phyloP scores from a whole-genome alignment of 2,888 invertebrate species.

The Acleris emargana region DNA sequence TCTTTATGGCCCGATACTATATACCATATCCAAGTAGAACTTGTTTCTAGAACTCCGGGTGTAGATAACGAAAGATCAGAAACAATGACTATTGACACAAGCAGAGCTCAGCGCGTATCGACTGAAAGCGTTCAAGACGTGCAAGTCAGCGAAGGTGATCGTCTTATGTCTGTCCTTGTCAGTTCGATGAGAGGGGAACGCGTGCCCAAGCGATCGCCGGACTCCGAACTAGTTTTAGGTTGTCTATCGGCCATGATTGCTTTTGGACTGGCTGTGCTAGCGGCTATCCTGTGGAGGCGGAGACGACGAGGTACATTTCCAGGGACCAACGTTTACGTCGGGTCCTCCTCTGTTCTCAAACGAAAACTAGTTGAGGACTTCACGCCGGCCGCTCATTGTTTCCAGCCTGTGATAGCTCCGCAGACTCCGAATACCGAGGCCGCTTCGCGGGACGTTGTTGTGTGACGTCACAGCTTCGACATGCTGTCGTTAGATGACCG shows the following conservation, averaged over 20 bases:
- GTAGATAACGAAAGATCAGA: constrained; percentile 86
- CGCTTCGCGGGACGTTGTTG: constrained; percentile 82
- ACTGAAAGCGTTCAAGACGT: constrained; percentile 86
- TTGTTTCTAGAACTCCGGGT: constrained; percentile 85
- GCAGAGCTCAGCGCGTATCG: constrained; percentile 85
- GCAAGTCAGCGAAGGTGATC: constrained; percentile 82
- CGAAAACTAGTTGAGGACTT: constrained; percentile 86
- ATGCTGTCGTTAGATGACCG: constrained; percentile 83
- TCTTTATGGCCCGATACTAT: constrained; percentile 92
- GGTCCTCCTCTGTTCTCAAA: constrained; percentile 84
- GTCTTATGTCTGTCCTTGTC: constrained; percentile 85
- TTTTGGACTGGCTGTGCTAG: constrained; percentile 77
- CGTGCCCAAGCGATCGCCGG: constrained; percentile 77
- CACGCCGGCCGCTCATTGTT: constrained; percentile 75
- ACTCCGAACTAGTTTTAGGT: constrained; percentile 84
- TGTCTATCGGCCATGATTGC: constrained; percentile 83
- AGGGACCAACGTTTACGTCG: constrained; percentile 85
- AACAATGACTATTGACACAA: constrained; percentile 86
- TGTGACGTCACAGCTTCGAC: constrained; percentile 86
- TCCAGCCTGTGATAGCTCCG: constrained; percentile 85
- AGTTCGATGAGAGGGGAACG: constrained; percentile 86
- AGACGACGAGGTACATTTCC: constrained; percentile 81
- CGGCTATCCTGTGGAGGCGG: constrained; percentile 82
- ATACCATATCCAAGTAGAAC: constrained; percentile 91
- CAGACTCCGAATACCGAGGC: constrained; percentile 72